Base-by-base conservation (phyloP, 2,888 invertebrate genomes). In the Leptopilina myrica region DNA sequence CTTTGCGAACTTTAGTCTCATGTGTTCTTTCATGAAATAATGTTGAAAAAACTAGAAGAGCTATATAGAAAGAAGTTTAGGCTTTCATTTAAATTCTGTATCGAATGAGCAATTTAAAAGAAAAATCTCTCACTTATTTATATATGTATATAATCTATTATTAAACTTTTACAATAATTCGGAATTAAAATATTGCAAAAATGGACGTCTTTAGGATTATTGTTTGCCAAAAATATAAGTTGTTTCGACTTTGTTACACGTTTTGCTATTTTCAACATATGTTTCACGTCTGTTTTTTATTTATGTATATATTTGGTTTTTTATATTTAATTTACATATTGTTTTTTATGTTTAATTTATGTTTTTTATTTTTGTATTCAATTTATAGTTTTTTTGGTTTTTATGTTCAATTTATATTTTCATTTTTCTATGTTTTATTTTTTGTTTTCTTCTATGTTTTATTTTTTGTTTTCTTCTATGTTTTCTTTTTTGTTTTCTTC, bases 221-320 rank as follows among this genome's bases (percentile, higher is more conserved):
- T 26, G 33, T 15, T 43, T 56, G 40, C 33, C 49, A 56, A 56
- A 73, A 56, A 69, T 53, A 53, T 14, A 11, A 20, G 8, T 43
- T 43, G 43, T 9, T 15, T 43, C n/a, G 53, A 49, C 12, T 49
- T 69, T 69, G n/a, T 67, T 65, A 40, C 15, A 65, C 7, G 14
- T 65, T 65, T 26, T 65, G 40, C 65, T 69, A 46, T 49, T 40
- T 69, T 66, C 26, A 66, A 66, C 33, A 65, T 65, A 66, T 46
- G 66, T 66, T 66, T 66, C 66, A 7, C 46, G 49, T 46, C 49
- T 40, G 43, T 15, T 56, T n/a, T 43, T 43, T 62, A 14, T 62
- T 20, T 62, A 20, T 62, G n/a, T 59, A 12, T 59, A 43, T 8
- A 43, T 8, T 43, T 33, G 2, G 33, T 33, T 33, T 33, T 26